Evolutionary conservation across 2,797 vertebrate species (phyloP).

Genomic region (Sylvia borin): DNA sequence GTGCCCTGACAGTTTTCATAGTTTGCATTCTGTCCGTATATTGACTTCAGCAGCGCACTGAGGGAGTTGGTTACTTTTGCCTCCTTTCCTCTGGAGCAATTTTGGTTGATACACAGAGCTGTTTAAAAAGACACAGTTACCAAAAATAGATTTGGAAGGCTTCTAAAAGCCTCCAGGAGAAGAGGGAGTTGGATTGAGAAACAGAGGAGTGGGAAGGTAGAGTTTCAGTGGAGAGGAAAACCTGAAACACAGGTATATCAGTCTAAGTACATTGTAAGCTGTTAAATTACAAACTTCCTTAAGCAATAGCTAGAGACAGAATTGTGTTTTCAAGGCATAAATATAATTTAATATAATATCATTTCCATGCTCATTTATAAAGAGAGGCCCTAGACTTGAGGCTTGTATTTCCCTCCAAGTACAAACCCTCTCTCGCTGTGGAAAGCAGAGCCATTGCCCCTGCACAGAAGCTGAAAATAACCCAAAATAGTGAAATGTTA

Average conservation of each 20-base stretch:
- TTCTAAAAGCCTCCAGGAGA: background rate
- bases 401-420: background rate
- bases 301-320: background rate
- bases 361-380: background rate
- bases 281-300: background rate
- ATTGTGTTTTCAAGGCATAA: background rate
- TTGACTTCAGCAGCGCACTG: background rate
- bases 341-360: background rate
- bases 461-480: background rate
- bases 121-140: background rate
- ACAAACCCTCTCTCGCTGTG: background rate
- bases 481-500: background rate
- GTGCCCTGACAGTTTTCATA: rapidly evolving
- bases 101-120: background rate
- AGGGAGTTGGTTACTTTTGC: background rate
- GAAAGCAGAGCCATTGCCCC: background rate
- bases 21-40: background rate
- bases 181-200: background rate
- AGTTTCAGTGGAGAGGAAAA: background rate
- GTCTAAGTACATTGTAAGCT: background rate
- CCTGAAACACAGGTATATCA: background rate
- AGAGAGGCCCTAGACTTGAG: background rate
- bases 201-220: background rate
- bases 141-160: background rate
- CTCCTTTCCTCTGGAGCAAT: background rate